A percentile compares a stretch with the other conserved stretches of the same genome.
Evolutionary conservation across 2,113 vertebrate species (phyloP).

Genomic region (Anhinga rufa): DNA sequence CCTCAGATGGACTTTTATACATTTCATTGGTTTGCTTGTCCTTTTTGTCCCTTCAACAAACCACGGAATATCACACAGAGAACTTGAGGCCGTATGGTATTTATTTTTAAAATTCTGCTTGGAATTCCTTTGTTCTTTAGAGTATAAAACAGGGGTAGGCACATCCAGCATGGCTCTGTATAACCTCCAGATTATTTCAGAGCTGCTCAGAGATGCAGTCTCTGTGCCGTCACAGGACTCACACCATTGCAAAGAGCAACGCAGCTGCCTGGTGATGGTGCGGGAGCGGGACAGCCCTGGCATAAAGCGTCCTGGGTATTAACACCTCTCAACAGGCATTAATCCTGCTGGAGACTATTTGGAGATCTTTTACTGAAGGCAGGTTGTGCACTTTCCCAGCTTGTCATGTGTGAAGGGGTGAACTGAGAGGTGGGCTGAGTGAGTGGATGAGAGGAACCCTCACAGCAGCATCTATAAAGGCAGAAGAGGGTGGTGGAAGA

Average conservation of each 20-base stretch:
- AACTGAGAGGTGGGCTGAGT: not conserved
- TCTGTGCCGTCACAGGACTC: not conserved
- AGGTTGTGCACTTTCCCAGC: not conserved
- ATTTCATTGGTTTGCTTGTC: not conserved
- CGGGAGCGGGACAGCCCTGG: not conserved
- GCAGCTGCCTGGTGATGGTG: not conserved
- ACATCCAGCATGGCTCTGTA: not conserved
- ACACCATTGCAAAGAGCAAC: not conserved
- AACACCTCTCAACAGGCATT: not conserved
- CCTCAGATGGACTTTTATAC: not conserved
- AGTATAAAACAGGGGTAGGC: not conserved
- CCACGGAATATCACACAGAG: not conserved
- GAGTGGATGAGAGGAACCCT: not conserved
- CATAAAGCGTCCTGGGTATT: not conserved
- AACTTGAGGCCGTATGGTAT: not conserved
- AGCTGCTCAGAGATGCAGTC: not conserved
- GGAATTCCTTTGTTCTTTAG: not conserved
- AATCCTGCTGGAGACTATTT: not conserved
- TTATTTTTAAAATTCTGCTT: not conserved
- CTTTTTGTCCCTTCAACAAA: not conserved
- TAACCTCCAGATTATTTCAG: not conserved
- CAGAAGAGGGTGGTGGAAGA: not conserved
- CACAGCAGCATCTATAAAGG: not conserved
- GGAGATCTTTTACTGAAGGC: not conserved
- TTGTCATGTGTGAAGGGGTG: not conserved